These are phyloP conservation scores for Ectropis crepuscularia DNA, from an alignment of 2,888 invertebrate genomes.

Conservation along the genomic window DNA sequence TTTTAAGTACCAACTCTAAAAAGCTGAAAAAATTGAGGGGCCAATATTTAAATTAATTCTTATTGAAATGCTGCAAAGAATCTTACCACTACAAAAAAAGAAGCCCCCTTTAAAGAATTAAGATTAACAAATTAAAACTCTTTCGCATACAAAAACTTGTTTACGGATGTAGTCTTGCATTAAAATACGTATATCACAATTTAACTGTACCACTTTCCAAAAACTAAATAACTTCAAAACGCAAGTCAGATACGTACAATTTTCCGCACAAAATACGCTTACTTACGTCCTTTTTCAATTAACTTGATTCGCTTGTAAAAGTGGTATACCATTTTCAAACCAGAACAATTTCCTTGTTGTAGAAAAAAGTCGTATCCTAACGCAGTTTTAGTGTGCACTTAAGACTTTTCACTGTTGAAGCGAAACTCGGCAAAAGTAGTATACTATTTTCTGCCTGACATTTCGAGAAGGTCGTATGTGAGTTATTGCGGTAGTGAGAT, in stretches of 20 bases:
- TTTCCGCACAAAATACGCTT: slow-evolving; percentile 23
- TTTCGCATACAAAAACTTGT: slow-evolving; percentile 27
- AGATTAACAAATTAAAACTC: slow-evolving; percentile 20
- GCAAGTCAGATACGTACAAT: slow-evolving; percentile 32
- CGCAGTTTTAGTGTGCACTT: slow-evolving; percentile 42
- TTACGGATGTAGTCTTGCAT: slow-evolving; percentile 28
- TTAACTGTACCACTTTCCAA: slow-evolving; percentile 58
- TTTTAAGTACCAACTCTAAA: too few relatives aligned
- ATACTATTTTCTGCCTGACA: slow-evolving; percentile 61
- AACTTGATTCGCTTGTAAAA: slow-evolving; percentile 46
- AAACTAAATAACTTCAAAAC: slow-evolving; percentile 35
- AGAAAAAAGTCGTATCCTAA: slow-evolving; percentile 57
- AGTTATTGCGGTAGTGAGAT: background rate
- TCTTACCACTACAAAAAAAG: too few relatives aligned
- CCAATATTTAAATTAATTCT: too few relatives aligned
- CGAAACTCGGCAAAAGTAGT: slow-evolving; percentile 63
- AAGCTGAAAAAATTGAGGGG: too few relatives aligned
- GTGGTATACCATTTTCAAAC: slow-evolving; percentile 74
- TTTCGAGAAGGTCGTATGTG: slow-evolving; percentile 53
- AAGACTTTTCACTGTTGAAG: slow-evolving; percentile 48
- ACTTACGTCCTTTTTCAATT: slow-evolving; percentile 51
- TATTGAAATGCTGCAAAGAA: too few relatives aligned
- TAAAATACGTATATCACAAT: slow-evolving; percentile 34
- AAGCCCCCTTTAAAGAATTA: too few relatives aligned
- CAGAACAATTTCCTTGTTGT: slow-evolving; percentile 49